Evolutionary conservation across 2,797 vertebrate species (phyloP).

Genomic region (Halcyon chelicuti): DNA sequence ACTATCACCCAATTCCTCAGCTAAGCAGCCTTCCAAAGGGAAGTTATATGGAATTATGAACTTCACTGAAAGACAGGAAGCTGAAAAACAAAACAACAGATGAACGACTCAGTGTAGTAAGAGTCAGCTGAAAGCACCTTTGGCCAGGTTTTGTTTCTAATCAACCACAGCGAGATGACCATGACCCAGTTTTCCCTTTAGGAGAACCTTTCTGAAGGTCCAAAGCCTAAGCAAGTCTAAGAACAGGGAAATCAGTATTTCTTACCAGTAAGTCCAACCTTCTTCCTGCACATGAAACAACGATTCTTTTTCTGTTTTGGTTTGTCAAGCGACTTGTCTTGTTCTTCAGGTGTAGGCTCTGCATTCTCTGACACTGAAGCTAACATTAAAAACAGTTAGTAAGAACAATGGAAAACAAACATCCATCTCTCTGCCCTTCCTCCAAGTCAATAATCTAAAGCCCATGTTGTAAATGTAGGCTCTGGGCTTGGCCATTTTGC

Average conservation of each 20-base stretch:
- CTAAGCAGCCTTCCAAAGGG: background rate
- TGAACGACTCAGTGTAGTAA: background rate
- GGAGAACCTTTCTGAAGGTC: background rate
- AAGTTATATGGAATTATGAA: background rate
- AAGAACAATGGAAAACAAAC: background rate
- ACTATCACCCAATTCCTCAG: background rate
- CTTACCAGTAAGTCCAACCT: constrained; percentile 90
- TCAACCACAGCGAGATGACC: background rate
- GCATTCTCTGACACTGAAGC: constrained; percentile 80
- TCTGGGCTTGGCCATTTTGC: background rate
- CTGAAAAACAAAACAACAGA: constrained; percentile 3
- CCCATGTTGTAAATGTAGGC: background rate
- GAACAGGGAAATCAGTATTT: background rate
- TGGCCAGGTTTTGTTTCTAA: background rate
- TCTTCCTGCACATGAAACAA: constrained; percentile 90
- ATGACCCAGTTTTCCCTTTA: background rate
- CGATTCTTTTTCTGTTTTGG: constrained; percentile 90
- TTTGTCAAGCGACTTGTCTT: constrained; percentile 83
- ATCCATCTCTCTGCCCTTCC: background rate
- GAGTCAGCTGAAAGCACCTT: background rate
- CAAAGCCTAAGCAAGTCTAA: background rate
- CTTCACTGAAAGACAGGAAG: background rate
- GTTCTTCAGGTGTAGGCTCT: constrained; percentile 80
- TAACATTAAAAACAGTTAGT: constrained; percentile 52
- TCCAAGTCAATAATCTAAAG: background rate